Evolutionary conservation across 2,888 invertebrate genomes (phyloP), one percentile per base, ranked within the genome.

Genomic region (Mechanitis messenoides): DNA sequence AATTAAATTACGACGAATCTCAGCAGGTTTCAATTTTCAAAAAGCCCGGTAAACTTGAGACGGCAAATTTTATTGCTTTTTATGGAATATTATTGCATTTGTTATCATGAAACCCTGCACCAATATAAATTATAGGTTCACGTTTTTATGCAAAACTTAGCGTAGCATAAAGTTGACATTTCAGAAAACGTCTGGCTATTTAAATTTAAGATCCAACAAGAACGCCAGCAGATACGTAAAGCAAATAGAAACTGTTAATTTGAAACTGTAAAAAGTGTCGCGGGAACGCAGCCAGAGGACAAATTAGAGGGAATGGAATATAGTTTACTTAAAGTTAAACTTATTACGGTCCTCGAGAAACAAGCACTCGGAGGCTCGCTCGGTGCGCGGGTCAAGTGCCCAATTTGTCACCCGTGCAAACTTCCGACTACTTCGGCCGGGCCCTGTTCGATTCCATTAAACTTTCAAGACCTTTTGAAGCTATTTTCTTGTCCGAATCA

Each of bases 251-350:
- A 77, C 74, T 75, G 78, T 77, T 83, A 82, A 84, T 84, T 81
- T 75, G 76, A 77, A 71, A 78, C 77, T 74, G 73, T 74, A 81
- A 83, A 86, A 85, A 83, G 76, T 82, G 78, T 75, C 73, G 73
- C 73, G 74, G 74, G 73, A 71, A 71, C 71, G 77, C 72, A 78
- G 75, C 74, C 73, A 75, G 78, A 80, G 81, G 75, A 81, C 82
- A 87, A 88, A 90, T 89, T 89, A 88, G 83, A 87, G 84, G 85
- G 79, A 86, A 86, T 83, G 84, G 88, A 87, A 89, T 88, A 89
- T 89, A 90, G 90, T 90, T 90, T 89, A 89, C 85, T 88, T 88
- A 79, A 88, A 89, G 87, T 89, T 88, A 87, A 88, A 89, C 84
- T 89, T 90, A 90, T 89, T 89, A 89, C 87, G 87, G 88, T 87